Evolutionary conservation across 92 coral and sea anemone genomes (phyloP).

Genomic region (Phenganax subtilis): DNA sequence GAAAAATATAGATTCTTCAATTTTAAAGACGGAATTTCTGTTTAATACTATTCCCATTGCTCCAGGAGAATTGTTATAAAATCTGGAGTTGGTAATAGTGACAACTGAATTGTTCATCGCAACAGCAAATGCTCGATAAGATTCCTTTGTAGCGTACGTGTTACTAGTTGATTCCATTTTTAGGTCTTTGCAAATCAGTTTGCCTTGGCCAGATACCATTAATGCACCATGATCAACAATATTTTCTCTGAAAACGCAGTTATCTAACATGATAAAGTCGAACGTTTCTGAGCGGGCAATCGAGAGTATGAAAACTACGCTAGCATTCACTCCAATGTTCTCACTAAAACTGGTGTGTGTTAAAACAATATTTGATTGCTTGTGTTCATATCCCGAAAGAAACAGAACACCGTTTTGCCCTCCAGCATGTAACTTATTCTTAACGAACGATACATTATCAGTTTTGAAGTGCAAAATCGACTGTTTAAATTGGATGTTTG

Average conservation of each 20-base stretch:
- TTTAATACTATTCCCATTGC: slow-evolving; percentile 17
- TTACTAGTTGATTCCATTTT: not conserved
- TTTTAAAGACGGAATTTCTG: not conserved
- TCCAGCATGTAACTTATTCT: not conserved
- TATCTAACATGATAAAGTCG: not conserved
- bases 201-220: not conserved
- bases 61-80: slow-evolving; percentile 9
- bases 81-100: not conserved
- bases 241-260: not conserved
- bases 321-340: not conserved
- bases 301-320: not conserved
- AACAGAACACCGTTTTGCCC: not conserved
- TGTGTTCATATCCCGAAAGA: not conserved
- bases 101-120: slow-evolving; percentile 18
- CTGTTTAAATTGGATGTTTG: not conserved
- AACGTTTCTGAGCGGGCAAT: not conserved
- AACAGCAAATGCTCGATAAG: slow-evolving; percentile 1
- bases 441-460: slow-evolving; percentile 12
- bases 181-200: not conserved
- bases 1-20: slow-evolving; percentile 23
- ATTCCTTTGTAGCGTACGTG: too few species aligned
- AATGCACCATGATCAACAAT: not conserved
- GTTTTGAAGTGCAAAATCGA: slow-evolving; percentile 24
- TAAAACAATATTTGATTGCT: not conserved
- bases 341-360: not conserved